Conservation (phyloP, 2,113 vertebrate species). For the Murina feae region DNA sequence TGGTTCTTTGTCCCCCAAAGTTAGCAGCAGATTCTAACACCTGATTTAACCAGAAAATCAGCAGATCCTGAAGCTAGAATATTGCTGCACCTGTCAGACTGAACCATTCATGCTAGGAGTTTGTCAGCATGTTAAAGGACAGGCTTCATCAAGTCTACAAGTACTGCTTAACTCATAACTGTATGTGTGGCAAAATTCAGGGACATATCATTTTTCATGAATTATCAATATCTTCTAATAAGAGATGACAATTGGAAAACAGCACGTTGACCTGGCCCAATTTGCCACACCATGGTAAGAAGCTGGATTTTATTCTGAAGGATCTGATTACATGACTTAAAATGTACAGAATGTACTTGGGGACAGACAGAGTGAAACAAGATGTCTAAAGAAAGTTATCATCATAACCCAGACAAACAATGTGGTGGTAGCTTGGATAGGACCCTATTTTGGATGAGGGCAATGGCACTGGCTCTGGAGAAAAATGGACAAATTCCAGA, state of each 20-base stretch:
- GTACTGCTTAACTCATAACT: background rate
- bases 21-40: background rate
- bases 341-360: background rate
- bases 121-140: background rate
- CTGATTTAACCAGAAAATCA: background rate
- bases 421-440: background rate
- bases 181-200: background rate
- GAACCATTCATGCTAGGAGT: background rate
- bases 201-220: background rate
- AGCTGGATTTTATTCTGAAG: background rate
- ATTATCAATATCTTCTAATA: background rate
- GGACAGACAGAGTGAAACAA: background rate
- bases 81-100: background rate
- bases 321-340: background rate
- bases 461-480: background rate
- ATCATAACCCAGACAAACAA: background rate
- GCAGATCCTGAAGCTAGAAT: background rate
- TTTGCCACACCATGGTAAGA: background rate
- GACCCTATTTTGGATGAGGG: background rate
- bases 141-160: background rate
- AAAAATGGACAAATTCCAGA: slow-evolving; percentile 8
- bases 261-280: background rate
- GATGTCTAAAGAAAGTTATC: background rate
- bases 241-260: background rate
- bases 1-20: background rate